Conservation (phyloP, 1,140 invertebrate species). For the Drosophila willistoni region DNA sequence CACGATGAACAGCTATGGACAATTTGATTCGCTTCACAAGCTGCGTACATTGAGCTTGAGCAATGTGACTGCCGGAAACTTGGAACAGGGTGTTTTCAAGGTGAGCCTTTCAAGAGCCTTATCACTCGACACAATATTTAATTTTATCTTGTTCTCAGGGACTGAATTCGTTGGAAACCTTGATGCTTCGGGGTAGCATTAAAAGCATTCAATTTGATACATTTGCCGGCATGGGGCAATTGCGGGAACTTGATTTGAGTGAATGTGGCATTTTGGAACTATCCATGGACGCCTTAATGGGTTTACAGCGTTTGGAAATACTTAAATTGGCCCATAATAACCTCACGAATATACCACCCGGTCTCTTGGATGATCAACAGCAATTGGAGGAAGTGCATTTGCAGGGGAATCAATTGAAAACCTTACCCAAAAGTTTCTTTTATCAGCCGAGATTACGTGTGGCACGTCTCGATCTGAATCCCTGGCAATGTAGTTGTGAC, state of each 20-base stretch:
- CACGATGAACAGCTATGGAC: slow-evolving; percentile 84
- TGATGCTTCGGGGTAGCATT: slow-evolving; percentile 84
- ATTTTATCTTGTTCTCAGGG: slow-evolving; percentile 63
- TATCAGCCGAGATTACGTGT: slow-evolving; percentile 84
- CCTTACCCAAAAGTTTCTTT: slow-evolving; percentile 86
- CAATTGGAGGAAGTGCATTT: slow-evolving; percentile 86
- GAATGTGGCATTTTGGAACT: slow-evolving; percentile 86
- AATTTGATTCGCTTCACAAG: slow-evolving; percentile 86
- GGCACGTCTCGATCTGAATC: slow-evolving; percentile 85
- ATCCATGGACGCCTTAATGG: slow-evolving; percentile 88
- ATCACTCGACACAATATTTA: background rate
- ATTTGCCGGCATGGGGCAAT: slow-evolving; percentile 85
- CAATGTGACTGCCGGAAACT: slow-evolving; percentile 85
- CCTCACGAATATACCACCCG: slow-evolving; percentile 85
- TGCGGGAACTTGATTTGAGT: slow-evolving; percentile 86
- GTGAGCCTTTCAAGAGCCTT: slow-evolving; percentile 16
- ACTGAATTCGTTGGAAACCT: slow-evolving; percentile 55
- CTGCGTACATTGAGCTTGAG: slow-evolving; percentile 85
- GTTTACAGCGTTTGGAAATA: slow-evolving; percentile 85
- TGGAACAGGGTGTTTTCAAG: slow-evolving; percentile 86
- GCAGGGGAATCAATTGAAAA: slow-evolving; percentile 85
- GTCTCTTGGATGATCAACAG: slow-evolving; percentile 86
- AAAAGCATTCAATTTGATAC: slow-evolving; percentile 87
- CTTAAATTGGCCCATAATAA: slow-evolving; percentile 88
- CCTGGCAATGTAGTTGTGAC: slow-evolving; percentile 88